Base-by-base conservation (phyloP, 30 jellyfish, hydroid and myxozoan genomes). In the Hydra vulgaris region DNA sequence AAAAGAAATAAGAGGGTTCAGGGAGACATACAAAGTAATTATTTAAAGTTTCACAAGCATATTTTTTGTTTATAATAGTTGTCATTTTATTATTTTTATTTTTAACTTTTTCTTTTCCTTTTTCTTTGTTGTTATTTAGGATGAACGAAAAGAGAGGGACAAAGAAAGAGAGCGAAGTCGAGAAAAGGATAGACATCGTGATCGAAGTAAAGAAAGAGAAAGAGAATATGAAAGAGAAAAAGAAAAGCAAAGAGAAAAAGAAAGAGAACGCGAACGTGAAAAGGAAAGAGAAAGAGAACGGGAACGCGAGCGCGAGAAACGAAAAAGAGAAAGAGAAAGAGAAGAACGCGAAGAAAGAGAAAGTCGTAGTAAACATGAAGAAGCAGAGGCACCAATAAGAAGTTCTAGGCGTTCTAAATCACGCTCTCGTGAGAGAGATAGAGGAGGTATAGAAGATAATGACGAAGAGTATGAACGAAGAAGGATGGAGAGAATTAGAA, bases 11-110 rank as follows among this genome's bases (percentile, higher is more conserved):
- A 76, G 99, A 54, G 95, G 95, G 22, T 94, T 94, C 69, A 85
- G 99, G 25, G 97, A 94, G 74, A 85, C 99, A 18, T 94, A 94
- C 85, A 88, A 86, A 96, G 99, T 94, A 66, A 26, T 4, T 53
- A 79, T 18, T 73, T 73, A n/a, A n/a, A n/a, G n/a, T 21, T 40
- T 40, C 5, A 40, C 8, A 19, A 5, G 7, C 25, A 69, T 21
- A 7, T 3, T 15, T 69, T 23, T 3, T 40, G 61, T 3, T 5
- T 40, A 12, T 40, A 3, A n/a, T 8, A 23, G 25, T 15, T 56
- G 27, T 15, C 7, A 68, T 20, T n/a, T 68, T n/a, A n/a, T 1
- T n/a, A 8, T 68, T 68, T 20, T n/a, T 23, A 20, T 68, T 68
- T 68, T 1, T 3, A n/a, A 1, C 25, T n/a, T n/a, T 68, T 23